These are phyloP conservation scores for Ennomos erosarius DNA, from an alignment of 2,888 invertebrate species.

Conservation along the genomic window DNA sequence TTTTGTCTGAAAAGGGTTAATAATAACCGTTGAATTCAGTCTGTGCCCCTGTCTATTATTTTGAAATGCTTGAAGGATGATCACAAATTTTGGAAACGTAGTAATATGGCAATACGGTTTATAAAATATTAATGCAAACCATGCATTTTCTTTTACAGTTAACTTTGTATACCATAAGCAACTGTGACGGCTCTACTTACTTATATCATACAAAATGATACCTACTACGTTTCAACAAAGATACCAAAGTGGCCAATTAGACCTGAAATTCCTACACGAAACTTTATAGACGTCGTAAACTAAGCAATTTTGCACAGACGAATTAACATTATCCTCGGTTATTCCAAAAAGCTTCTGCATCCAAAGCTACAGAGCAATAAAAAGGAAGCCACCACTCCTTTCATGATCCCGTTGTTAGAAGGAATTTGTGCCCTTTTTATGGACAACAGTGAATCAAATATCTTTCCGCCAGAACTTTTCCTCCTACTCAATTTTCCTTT, in stretches of 20 bases:
- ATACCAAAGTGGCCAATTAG: background rate
- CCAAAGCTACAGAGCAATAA: constrained; percentile 30
- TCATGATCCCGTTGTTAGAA: constrained; percentile 1
- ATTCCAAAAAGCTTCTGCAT: constrained; percentile 31
- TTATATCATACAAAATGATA: too few species aligned
- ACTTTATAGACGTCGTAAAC: constrained; percentile 37
- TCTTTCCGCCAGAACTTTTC: constrained; percentile 19
- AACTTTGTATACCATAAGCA: too few species aligned
- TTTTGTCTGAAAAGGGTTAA: constrained; percentile 9
- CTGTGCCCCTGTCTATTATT: too few species aligned
- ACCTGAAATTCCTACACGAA: constrained; percentile 5
- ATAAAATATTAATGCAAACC: constrained; percentile 1
- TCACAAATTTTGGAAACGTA: too few species aligned
- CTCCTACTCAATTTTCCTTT: constrained; percentile 5
- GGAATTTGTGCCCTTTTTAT: constrained; percentile 24
- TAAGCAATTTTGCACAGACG: constrained; percentile 22
- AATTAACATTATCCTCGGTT: constrained; percentile 29
- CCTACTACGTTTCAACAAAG: too few species aligned
- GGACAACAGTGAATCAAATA: constrained; percentile 29
- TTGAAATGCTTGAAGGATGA: too few species aligned
- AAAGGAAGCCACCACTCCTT: constrained; percentile 18
- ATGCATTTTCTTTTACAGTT: too few species aligned
- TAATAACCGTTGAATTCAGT: too few species aligned
- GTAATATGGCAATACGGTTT: too few species aligned
- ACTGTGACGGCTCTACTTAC: too few species aligned